Evolutionary conservation across 1,140 invertebrate species (phyloP).

Genomic region (Trichoplusia ni): DNA sequence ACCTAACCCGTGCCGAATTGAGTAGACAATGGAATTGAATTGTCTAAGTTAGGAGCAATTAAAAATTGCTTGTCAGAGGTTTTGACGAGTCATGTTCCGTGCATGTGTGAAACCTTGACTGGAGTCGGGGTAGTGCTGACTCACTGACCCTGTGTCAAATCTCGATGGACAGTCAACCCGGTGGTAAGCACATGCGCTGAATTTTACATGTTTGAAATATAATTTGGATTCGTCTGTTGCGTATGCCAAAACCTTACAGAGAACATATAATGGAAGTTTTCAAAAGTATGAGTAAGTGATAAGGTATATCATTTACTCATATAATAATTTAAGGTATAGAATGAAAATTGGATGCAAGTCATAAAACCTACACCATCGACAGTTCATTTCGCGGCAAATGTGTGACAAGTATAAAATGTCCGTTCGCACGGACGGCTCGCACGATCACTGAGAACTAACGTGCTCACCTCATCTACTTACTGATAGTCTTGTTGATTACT

Average conservation of each 20-base stretch:
- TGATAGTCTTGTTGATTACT: slow-evolving; percentile 22
- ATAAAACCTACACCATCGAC: slow-evolving; percentile 22
- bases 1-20: slow-evolving; percentile 24
- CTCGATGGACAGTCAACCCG: slow-evolving; percentile 65
- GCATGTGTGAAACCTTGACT: slow-evolving; percentile 60
- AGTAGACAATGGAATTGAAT: slow-evolving; percentile 55
- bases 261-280: too few species aligned
- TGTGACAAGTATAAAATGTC: slow-evolving; percentile 45
- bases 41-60: slow-evolving; percentile 69
- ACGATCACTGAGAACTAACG: slow-evolving; percentile 46
- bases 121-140: slow-evolving; percentile 58
- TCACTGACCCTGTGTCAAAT: slow-evolving; percentile 75
- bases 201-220: not conserved
- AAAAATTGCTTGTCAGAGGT: slow-evolving; percentile 65
- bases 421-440: slow-evolving; percentile 52
- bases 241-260: not conserved
- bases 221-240: not conserved
- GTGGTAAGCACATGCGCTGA: slow-evolving; percentile 63
- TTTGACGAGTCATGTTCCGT: slow-evolving; percentile 65
- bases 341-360: slow-evolving; percentile 8
- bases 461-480: slow-evolving; percentile 23
- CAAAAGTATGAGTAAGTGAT: too few species aligned
- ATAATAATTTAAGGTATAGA: slow-evolving; percentile 5
- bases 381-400: slow-evolving; percentile 26
- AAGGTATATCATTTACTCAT: not conserved